phyloP scores from a whole-genome alignment of 35 echinoderm and acorn worm genomes.

The Patiria miniata region DNA sequence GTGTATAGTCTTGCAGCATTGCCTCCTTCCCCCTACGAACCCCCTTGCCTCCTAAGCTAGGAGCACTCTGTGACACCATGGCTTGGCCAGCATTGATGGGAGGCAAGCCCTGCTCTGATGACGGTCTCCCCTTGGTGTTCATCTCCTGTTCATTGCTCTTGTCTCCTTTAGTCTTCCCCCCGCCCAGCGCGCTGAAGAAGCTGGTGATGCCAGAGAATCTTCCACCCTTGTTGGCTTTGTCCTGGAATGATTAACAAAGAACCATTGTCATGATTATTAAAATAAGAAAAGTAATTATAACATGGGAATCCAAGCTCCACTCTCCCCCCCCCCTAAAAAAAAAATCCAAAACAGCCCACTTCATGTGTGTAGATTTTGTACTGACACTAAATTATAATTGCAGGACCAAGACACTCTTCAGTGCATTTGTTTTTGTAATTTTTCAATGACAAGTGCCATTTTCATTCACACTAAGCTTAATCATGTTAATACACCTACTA shows the following conservation, averaged over 20 bases:
- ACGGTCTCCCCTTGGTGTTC: neutral
- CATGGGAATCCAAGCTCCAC: too few species aligned
- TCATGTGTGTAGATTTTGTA: too few species aligned
- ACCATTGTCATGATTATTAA: too few species aligned
- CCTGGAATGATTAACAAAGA: neutral
- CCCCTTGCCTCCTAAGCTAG: neutral
- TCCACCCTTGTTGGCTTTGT: slow-evolving; percentile 3
- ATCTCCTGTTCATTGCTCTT: slow-evolving; percentile 24
- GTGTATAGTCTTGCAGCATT: slow-evolving; percentile 41
- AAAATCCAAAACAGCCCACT: too few species aligned
- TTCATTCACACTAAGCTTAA: too few species aligned
- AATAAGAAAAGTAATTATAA: too few species aligned
- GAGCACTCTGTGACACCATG: slow-evolving; percentile 66
- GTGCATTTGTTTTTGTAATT: too few species aligned
- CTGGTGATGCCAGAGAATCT: slow-evolving; percentile 73
- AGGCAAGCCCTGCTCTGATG: slow-evolving; percentile 40
- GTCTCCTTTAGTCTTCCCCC: slow-evolving; percentile 52
- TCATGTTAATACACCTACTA: too few species aligned
- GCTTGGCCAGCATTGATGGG: slow-evolving; percentile 70
- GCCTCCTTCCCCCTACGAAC: slow-evolving; percentile 3
- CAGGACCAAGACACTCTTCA: too few species aligned
- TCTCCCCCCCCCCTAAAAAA: too few species aligned
- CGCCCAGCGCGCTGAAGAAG: slow-evolving; percentile 75
- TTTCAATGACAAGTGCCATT: too few species aligned
- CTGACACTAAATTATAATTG: too few species aligned